Base-by-base conservation (phyloP, 2,797 vertebrate species). In the Enteromius paludinosus region DNA sequence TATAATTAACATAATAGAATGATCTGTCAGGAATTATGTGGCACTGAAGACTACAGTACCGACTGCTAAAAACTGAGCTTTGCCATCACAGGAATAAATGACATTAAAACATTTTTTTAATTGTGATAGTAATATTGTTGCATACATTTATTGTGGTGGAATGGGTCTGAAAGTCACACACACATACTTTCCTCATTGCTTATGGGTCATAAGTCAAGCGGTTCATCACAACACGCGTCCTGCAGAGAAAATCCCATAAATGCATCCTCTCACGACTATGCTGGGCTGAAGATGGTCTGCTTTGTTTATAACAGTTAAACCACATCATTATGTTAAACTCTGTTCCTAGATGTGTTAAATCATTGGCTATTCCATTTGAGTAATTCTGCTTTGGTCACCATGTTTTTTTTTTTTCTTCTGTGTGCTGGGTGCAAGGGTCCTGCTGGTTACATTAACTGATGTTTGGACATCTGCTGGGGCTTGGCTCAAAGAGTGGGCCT, bases 171-270 rank as follows among this genome's bases (percentile, higher is more conserved):
- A 74, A 56, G 30, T 12, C 33, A 23, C 8, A 54, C 88, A 82
- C 90, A 92, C 94, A 95, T 94, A 96, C 95, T 93, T 92, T 90
- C 92, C 93, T 56, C 52, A 9, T 91, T 93, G 95, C 94, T 94
- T 95, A 17, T 11, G 90, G 94, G 95, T 95, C 94, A 95, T 92
- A 90, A 96, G 95, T 95, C 88, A 87, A 93, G 90, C 88, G 90
- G 98, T 98, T 96, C 95, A 97, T 99, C 97, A 98, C 95, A 93
- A 95, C 92, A 96, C 92, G 96, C 96, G 97, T 98, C 97, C 96
- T 94, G 93, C 95, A 96, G 96, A 3, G 85, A 92, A 94, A 92
- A 94, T 95, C 97, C 96, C 93, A 96, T 95, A 95, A 95, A 96
- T 93, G 93, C 96, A 93, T 94, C 56, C 94, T 95, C 94, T 96